Evolutionary conservation across 2,113 vertebrate species (phyloP).

Genomic region (Motacilla alba): DNA sequence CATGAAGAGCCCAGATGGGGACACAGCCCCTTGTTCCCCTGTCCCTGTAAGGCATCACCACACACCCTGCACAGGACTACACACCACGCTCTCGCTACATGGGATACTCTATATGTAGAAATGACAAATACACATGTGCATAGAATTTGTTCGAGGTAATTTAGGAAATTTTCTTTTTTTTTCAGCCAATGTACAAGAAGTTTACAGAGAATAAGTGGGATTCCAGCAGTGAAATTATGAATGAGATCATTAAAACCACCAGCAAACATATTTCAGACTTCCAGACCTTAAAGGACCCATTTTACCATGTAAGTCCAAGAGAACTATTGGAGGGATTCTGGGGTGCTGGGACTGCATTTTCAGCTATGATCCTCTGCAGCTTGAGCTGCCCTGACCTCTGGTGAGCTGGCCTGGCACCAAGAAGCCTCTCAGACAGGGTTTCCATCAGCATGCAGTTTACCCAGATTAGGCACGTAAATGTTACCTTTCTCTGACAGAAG

Average conservation of each 20-base stretch:
- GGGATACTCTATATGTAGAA: neutral
- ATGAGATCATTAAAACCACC: conserved; percentile 69
- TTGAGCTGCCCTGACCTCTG: neutral
- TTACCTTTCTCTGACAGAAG: neutral
- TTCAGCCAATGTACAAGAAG: conserved; percentile 73
- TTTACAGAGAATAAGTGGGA: conserved; percentile 80
- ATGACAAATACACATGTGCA: neutral
- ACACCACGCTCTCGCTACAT: rapidly evolving
- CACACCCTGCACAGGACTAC: neutral
- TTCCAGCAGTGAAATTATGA: conserved; percentile 60
- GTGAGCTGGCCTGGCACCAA: neutral
- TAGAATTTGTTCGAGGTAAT: neutral
- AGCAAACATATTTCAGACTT: conserved; percentile 57
- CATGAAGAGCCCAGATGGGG: neutral
- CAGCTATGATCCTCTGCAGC: neutral
- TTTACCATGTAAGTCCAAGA: conserved; percentile 70
- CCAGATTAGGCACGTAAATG: neutral
- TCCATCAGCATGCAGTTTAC: neutral
- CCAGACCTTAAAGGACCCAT: conserved; percentile 65
- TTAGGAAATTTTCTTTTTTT: neutral
- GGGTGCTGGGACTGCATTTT: neutral
- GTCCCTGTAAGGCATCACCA: neutral
- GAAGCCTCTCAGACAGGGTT: neutral
- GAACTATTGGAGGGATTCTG: neutral
- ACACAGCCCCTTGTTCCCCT: neutral